Percentiles rank a stretch among this genome's conserved stretches.
phyloP scores from a whole-genome alignment of 2,113 vertebrate species.

The Agelaius tricolor region DNA sequence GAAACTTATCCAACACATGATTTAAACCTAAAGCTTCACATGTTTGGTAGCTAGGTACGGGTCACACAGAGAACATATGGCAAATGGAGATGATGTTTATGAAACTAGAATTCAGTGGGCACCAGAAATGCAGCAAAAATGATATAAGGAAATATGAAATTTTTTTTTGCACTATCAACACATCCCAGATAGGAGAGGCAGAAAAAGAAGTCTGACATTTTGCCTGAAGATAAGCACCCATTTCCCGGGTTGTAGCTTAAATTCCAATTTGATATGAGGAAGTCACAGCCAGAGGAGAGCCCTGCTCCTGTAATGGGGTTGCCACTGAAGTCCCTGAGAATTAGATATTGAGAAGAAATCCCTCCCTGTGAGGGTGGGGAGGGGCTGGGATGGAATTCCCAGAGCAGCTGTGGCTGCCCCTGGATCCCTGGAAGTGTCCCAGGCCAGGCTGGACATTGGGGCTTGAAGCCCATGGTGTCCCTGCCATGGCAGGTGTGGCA shows the following conservation, averaged over 20 bases:
- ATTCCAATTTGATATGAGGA: background rate
- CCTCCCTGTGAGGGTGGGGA: background rate
- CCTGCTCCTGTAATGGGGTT: background rate
- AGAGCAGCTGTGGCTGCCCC: background rate
- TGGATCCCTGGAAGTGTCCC: background rate
- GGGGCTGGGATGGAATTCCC: background rate
- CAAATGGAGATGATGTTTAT: background rate
- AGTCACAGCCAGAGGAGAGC: background rate
- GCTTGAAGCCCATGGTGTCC: background rate
- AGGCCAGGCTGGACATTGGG: background rate
- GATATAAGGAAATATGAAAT: fast-evolving
- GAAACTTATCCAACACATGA: background rate
- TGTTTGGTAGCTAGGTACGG: background rate
- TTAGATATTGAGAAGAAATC: background rate
- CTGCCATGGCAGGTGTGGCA: background rate
- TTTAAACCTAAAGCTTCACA: background rate
- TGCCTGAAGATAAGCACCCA: background rate
- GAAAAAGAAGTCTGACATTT: background rate
- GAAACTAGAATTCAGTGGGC: background rate
- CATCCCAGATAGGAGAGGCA: background rate
- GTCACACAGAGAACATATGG: background rate
- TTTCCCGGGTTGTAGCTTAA: background rate
- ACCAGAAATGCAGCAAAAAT: background rate
- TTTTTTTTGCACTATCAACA: background rate
- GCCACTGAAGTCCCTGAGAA: background rate